phyloP scores from a whole-genome alignment of 2,113 vertebrate genomes.

The Pimephales promelas region DNA sequence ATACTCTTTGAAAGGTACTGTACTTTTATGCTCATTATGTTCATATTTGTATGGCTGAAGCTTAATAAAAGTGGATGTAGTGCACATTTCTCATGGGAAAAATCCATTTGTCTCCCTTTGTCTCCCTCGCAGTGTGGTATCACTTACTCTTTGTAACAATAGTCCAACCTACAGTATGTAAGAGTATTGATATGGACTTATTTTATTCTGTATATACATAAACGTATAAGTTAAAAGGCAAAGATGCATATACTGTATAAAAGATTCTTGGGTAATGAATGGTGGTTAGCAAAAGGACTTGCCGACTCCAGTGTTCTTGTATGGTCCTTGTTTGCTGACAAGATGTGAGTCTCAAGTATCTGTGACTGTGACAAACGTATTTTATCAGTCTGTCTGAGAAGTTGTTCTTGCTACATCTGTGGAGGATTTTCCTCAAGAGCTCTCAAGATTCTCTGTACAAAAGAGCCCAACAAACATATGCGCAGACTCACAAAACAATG shows the following conservation, averaged over 20 bases:
- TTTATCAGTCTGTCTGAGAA: constrained; percentile 30
- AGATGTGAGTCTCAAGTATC: constrained; percentile 35
- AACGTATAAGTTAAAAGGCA: neutral
- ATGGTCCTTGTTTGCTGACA: constrained; percentile 15
- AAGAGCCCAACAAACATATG: constrained; percentile 48
- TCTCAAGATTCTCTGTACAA: constrained; percentile 41
- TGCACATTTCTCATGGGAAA: no score
- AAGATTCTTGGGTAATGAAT: constrained; percentile 3
- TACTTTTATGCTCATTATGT: no score
- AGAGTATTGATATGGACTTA: no score
- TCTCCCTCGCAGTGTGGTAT: no score
- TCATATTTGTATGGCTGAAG: no score
- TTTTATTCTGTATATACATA: no score
- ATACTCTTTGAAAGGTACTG: neutral
- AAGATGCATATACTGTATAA: neutral
- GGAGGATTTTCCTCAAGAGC: constrained; percentile 52
- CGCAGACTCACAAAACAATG: constrained; percentile 33
- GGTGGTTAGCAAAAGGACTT: neutral
- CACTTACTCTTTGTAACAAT: no score
- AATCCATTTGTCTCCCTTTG: no score
- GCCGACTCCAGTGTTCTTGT: constrained; percentile 22
- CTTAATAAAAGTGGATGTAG: no score
- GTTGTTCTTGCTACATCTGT: constrained; percentile 36
- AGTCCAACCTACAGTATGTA: no score
- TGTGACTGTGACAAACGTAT: constrained; percentile 40